Percentiles rank a stretch among this genome's conserved stretches.
These are phyloP conservation scores for Limnephilus auricula DNA, from an alignment of 2,888 invertebrate species.

Conservation along the genomic window DNA sequence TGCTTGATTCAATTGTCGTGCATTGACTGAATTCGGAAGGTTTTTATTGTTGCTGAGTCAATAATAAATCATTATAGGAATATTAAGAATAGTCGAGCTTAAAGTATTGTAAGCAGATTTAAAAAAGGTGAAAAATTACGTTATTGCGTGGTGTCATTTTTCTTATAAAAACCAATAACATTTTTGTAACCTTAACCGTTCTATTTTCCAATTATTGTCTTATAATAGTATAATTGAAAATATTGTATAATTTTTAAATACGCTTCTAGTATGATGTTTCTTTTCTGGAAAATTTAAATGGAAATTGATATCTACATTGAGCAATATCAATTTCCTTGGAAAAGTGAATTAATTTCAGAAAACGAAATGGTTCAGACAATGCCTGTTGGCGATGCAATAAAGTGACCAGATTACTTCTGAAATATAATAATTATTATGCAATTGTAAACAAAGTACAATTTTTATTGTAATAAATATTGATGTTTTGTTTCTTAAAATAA, in stretches of 20 bases:
- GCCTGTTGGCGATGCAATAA: not conserved
- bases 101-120: not conserved
- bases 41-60: not conserved
- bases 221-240: not conserved
- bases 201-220: not conserved
- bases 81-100: not conserved
- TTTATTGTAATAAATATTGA: too few relatives aligned
- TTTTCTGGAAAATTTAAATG: not conserved
- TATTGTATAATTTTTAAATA: not conserved
- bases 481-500: too few relatives aligned
- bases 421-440: too few relatives aligned
- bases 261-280: too few relatives aligned
- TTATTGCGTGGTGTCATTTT: not conserved
- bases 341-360: too few relatives aligned
- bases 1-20: not conserved
- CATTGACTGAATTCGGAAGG: not conserved
- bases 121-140: not conserved
- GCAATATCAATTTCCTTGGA: too few relatives aligned
- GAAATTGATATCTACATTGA: too few relatives aligned
- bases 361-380: not conserved
- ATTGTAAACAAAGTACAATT: too few relatives aligned
- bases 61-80: not conserved
- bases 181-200: not conserved
- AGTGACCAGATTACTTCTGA: too few relatives aligned
- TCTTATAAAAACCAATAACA: not conserved